Base-by-base conservation (phyloP, 2,113 vertebrate genomes). In the Phaetusa simplex region DNA sequence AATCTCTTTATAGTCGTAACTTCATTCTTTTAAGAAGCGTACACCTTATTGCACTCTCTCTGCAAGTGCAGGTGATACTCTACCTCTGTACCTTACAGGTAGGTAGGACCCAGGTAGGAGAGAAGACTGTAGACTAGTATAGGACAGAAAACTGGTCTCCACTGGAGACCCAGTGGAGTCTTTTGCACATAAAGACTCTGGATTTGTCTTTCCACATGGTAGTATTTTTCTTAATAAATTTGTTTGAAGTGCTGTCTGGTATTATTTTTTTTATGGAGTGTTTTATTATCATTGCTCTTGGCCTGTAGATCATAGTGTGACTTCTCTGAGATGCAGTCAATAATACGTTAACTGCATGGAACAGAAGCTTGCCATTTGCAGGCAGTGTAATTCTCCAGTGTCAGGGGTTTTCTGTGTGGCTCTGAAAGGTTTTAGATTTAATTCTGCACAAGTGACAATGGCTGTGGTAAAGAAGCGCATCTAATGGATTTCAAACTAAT, bases 151-250 rank as follows among this genome's bases (percentile, higher is more conserved):
- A 49, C 58, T 53, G 53, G 55, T 70, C 40, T 65, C 40, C 32
- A 59, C 21, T 26, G 59, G 64, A 92, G 65, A 85, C 30, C 70
- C 66, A 67, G 58, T 11, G 26, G 67, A 96, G 90, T 71, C 81
- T 93, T 94, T 82, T 58, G 26, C 50, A 49, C 36, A 21, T 69
- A 45, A 91, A 81, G 81, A 58, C 77, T 88, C 93, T 70, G 81
- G 34, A 70, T 61, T 93, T 89, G 45, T 86, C 69, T 58, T 93
- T 56, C 76, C 69, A 61, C 8, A 0, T 49, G 65, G 82, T 55
- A 82, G 90, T 83, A 49, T 84, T 89, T 86, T 77, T 81, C 64
- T 81, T 95, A 92, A 97, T 95, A 94, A 96, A 96, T 78, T 82
- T 87, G 32, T 90, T 93, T 67, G 92, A 96, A 95, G 90, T 91